Conservation (phyloP, 2,113 vertebrate genomes). For the Semnornis frantzii region DNA sequence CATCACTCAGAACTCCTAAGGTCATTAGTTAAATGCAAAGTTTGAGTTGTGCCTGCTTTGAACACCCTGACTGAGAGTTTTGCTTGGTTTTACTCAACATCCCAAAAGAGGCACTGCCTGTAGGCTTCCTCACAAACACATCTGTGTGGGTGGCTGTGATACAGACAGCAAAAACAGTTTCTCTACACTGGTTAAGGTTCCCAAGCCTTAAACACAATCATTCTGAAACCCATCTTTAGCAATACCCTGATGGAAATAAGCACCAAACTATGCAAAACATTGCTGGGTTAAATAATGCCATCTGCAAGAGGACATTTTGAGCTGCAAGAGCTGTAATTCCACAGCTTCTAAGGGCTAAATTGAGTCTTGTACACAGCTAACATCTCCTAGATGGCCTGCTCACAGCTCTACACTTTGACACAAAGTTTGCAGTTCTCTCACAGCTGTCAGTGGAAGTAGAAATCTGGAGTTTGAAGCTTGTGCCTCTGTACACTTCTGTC, state of each 20-base stretch:
- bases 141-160: not conserved
- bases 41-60: not conserved
- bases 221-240: not conserved
- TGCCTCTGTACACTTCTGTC: not conserved
- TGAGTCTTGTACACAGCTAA: not conserved
- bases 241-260: not conserved
- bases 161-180: not conserved
- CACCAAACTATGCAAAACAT: not conserved
- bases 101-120: not conserved
- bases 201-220: too few species aligned
- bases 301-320: not conserved
- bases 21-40: not conserved
- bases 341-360: not conserved
- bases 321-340: not conserved
- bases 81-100: not conserved
- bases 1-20: not conserved
- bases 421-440: not conserved
- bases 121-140: not conserved
- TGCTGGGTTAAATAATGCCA: not conserved
- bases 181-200: not conserved
- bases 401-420: not conserved
- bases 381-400: not conserved
- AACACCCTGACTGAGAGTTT: not conserved
- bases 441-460: not conserved
- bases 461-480: fast-evolving